Conservation (phyloP, 1,140 invertebrate species). For the Drosophila nebulosa region DNA sequence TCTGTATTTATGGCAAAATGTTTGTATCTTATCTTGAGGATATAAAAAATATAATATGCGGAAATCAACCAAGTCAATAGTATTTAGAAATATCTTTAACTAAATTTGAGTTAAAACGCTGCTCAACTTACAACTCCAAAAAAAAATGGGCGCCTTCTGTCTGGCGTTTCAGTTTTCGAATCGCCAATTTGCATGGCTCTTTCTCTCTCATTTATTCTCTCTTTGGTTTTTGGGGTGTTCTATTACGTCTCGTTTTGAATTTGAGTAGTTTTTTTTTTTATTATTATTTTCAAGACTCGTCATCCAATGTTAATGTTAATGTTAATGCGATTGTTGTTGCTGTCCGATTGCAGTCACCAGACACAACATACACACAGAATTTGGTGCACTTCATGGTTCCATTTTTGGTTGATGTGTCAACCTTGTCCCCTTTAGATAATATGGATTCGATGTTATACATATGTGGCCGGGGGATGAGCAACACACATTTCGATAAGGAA, state of each 20-base stretch:
- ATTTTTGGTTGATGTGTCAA: conserved; percentile 55
- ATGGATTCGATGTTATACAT: conserved; percentile 6
- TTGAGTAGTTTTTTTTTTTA: not conserved
- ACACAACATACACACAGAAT: not conserved
- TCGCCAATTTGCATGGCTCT: not conserved
- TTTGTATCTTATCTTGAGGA: not conserved
- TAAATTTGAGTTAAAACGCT: no score
- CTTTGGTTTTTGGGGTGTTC: conserved; percentile 15
- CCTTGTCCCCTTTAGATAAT: conserved; percentile 66
- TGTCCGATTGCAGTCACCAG: conserved; percentile 10
- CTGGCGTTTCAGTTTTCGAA: conserved; percentile 41
- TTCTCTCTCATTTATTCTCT: not conserved
- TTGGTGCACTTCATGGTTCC: conserved; percentile 40
- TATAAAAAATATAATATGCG: not conserved
- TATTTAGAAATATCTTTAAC: not conserved
- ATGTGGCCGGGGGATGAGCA: conserved; percentile 43
- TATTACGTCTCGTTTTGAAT: conserved; percentile 34
- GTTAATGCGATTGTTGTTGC: not conserved
- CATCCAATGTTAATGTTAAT: not conserved
- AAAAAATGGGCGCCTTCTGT: conserved; percentile 20
- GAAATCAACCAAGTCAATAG: not conserved
- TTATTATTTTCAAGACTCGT: not conserved
- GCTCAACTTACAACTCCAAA: not conserved
- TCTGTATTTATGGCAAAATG: not conserved
- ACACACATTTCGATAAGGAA: conserved; percentile 55